Base-by-base conservation (phyloP, 2,113 vertebrate genomes). In the Corythoichthys haematopterus region DNA sequence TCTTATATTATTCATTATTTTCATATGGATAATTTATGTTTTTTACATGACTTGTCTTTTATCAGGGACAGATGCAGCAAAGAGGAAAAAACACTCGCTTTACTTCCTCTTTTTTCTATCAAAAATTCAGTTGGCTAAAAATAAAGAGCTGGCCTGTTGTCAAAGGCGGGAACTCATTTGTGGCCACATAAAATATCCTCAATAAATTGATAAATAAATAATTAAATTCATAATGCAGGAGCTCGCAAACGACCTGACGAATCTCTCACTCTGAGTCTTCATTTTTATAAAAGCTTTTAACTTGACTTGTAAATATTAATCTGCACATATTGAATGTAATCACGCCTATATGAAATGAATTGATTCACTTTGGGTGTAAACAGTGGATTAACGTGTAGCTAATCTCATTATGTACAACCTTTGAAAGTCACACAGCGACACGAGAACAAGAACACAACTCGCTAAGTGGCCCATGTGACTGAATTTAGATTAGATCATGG, bases 111-210 rank as follows among this genome's bases (percentile, higher is more conserved):
- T 51, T 10, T 56, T 53, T 64, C 50, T 80, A 86, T 88, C 65
- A 87, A 84, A 87, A 68, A 85, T 84, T 84, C 46, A 85, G 66
- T 74, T 62, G 1, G 20, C 76, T 83, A 86, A 84, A 87, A 81
- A 84, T 82, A 80, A 79, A 78, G 43, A 62, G 43, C 12, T 67
- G 76, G 66, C 68, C 66, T 58, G 71, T 61, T 48, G 67, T 75
- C 77, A 74, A 52, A 74, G 60, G 66, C 69, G 71, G 69, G 79
- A 78, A 67, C 62, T 70, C 52, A 60, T 73, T 75, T 77, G 71
- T 71, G 73, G 55, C 11, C 55, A 36, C 74, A 65, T 47, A 46
- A 46, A 62, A 62, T 46, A 47, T 20, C 11, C 20, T 20, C 40
- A 6, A 46, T 62, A 57, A 35, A 57, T 62, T 47, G 40, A 62